phyloP scores from a whole-genome alignment of 1,140 invertebrate genomes.

The Sitobion miscanthi region DNA sequence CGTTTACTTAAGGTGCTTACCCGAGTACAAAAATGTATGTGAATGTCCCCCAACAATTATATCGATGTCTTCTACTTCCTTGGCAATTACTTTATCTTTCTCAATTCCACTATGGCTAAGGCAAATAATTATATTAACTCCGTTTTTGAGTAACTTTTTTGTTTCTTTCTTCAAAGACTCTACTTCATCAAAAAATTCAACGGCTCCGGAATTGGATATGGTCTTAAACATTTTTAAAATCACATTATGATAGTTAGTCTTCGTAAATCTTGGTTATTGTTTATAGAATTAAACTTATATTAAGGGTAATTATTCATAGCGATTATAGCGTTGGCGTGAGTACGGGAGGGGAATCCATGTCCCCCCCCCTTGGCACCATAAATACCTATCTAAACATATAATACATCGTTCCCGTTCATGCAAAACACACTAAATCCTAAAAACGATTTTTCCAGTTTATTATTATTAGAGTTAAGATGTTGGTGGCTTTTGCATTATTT shows the following conservation, averaged over 20 bases:
- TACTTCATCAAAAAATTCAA: slow-evolving; percentile 45
- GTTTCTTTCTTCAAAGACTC: slow-evolving; percentile 11
- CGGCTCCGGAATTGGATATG: not conserved
- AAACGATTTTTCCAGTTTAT: too few relatives aligned
- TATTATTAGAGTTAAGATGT: too few relatives aligned
- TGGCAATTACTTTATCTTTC: slow-evolving; percentile 79
- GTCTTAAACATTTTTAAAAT: not conserved
- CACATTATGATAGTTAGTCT: not conserved
- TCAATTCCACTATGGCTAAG: slow-evolving; percentile 86
- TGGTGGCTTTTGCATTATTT: too few relatives aligned
- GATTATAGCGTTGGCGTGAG: too few relatives aligned
- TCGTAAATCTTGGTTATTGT: not conserved
- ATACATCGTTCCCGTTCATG: too few relatives aligned
- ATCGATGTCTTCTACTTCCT: slow-evolving; percentile 81
- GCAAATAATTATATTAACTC: slow-evolving; percentile 78
- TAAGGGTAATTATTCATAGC: too few relatives aligned
- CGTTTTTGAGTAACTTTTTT: not conserved
- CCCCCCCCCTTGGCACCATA: too few relatives aligned
- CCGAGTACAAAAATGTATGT: slow-evolving; percentile 86
- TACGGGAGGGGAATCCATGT: too few relatives aligned
- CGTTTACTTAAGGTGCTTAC: slow-evolving; percentile 58
- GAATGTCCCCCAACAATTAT: slow-evolving; percentile 87
- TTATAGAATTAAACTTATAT: not conserved
- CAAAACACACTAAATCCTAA: too few relatives aligned
- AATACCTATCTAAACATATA: too few relatives aligned